Percentiles rank a stretch among this genome's conserved stretches.
Evolutionary conservation across 1,140 invertebrate genomes (phyloP).

Genomic region (Platorchestia sp.): DNA sequence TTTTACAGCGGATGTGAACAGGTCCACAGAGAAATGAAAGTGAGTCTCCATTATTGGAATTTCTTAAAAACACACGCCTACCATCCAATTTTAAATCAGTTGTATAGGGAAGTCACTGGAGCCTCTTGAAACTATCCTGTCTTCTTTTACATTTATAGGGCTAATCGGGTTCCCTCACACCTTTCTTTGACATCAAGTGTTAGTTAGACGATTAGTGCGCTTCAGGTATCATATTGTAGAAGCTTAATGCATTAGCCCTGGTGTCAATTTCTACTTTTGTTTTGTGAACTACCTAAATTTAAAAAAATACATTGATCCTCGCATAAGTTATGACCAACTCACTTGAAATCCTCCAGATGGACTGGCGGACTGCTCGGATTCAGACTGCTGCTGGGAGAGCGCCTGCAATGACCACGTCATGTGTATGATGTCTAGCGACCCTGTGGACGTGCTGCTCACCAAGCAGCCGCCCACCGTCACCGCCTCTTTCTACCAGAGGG

Average conservation of each 20-base stretch:
- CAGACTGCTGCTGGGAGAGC: conserved; percentile 87
- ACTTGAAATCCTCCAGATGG: conserved; percentile 80
- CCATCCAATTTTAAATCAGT: too few species aligned
- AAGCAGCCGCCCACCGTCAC: conserved; percentile 97
- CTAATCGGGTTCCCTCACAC: too few species aligned
- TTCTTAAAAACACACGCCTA: too few species aligned
- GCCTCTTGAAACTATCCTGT: too few species aligned
- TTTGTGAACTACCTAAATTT: background rate
- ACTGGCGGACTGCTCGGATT: conserved; percentile 97
- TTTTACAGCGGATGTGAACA: background rate
- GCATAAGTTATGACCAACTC: too few species aligned
- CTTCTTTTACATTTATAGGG: too few species aligned
- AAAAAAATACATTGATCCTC: background rate
- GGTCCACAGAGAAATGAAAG: too few species aligned
- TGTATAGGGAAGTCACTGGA: too few species aligned
- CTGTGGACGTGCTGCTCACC: conserved; percentile 91
- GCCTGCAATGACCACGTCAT: conserved; percentile 91
- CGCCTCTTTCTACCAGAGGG: conserved; percentile 96
- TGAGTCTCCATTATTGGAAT: too few species aligned
- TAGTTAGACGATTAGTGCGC: too few species aligned
- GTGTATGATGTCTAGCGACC: conserved; percentile 94
- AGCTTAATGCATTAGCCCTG: background rate
- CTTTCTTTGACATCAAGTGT: too few species aligned
- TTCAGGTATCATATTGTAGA: too few species aligned
- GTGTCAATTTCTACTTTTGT: background rate